Percentiles rank a stretch among this genome's conserved stretches.
phyloP scores from a whole-genome alignment of 2,113 vertebrate genomes.

The Neodon shergylaensis region DNA sequence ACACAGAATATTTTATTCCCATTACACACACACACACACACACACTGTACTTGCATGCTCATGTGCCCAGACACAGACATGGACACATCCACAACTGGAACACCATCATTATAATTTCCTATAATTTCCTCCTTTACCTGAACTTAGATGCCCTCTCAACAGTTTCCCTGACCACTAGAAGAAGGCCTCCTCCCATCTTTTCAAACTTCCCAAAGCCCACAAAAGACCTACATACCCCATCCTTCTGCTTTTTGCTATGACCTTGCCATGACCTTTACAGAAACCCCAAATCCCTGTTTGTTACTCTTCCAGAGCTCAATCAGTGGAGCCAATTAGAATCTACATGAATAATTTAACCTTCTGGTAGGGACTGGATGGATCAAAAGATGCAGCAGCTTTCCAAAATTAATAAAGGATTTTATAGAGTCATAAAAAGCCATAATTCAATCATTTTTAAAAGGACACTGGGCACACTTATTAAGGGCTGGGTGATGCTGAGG shows the following conservation, averaged over 20 bases:
- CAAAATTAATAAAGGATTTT: conserved; percentile 87
- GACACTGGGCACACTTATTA: conserved; percentile 81
- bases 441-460: conserved; percentile 86
- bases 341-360: conserved; percentile 83
- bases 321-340: conserved; percentile 79
- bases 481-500: conserved; percentile 75
- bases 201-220: rapidly evolving
- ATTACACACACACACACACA: not conserved
- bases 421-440: conserved; percentile 85
- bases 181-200: not conserved
- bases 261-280: not conserved
- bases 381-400: conserved; percentile 75
- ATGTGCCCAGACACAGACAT: not conserved
- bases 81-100: not conserved
- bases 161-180: not conserved
- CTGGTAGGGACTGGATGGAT: conserved; percentile 60
- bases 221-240: not conserved
- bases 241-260: not conserved
- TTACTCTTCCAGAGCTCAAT: conserved; percentile 64
- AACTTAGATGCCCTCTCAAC: not conserved
- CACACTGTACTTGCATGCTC: not conserved
- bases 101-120: not conserved
- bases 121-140: not conserved
- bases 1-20: not conserved
- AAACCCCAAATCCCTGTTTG: conserved; percentile 49